phyloP scores from a whole-genome alignment of 2,797 vertebrate species.

The Chelon labrosus region DNA sequence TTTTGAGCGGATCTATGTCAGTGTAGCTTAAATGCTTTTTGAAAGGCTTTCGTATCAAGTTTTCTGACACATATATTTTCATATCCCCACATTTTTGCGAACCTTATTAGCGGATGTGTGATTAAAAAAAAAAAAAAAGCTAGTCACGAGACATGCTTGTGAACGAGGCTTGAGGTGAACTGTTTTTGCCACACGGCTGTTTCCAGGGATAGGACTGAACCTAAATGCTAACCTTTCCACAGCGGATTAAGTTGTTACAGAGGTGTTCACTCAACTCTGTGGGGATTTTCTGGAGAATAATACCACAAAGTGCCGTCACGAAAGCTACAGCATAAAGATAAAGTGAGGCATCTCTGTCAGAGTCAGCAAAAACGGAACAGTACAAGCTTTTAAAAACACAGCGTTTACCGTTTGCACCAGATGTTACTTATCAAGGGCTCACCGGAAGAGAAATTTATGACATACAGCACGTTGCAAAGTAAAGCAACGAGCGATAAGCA shows the following conservation, averaged over 20 bases:
- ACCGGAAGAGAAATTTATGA: background rate
- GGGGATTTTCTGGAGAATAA: too few species aligned
- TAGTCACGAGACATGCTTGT: too few species aligned
- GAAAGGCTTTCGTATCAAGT: background rate
- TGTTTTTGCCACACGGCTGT: background rate
- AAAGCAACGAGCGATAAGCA: slow-evolving; percentile 6
- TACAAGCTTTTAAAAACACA: background rate
- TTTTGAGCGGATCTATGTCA: background rate
- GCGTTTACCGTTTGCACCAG: background rate
- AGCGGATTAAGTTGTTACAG: background rate
- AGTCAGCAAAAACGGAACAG: background rate
- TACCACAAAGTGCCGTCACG: background rate
- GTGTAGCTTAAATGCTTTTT: background rate
- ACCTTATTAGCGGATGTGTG: background rate
- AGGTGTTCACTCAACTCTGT: background rate
- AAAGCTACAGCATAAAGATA: background rate
- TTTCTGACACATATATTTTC: background rate
- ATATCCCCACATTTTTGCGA: background rate
- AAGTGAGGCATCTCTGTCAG: background rate
- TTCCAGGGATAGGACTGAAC: background rate
- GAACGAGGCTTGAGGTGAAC: background rate
- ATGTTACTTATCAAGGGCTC: background rate
- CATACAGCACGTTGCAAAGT: background rate
- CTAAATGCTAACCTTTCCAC: background rate
- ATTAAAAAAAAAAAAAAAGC: too few species aligned